These are phyloP conservation scores for Dasysyrphus albostriatus DNA, from an alignment of 2,888 invertebrate genomes.

Conservation along the genomic window DNA sequence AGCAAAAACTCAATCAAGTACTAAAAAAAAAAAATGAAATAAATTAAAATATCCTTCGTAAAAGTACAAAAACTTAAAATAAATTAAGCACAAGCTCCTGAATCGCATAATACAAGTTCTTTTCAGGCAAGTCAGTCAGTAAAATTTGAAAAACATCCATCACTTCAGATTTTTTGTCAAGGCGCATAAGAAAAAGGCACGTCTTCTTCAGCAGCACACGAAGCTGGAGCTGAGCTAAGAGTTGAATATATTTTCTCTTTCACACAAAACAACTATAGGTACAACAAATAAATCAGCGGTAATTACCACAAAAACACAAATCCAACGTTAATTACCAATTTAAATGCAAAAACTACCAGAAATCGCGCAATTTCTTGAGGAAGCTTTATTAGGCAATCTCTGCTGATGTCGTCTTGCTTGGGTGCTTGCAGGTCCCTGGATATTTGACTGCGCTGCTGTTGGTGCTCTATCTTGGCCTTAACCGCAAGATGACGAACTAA, in stretches of 20 bases:
- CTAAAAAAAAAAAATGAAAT: no score
- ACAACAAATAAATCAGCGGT: constrained; percentile 66
- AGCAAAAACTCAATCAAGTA: no score
- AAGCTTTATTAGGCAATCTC: constrained; percentile 69
- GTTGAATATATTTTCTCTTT: constrained; percentile 26
- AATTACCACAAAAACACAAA: constrained; percentile 72
- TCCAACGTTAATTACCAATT: constrained; percentile 73
- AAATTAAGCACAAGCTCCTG: background rate
- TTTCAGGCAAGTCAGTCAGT: constrained; percentile 14
- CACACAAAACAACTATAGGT: background rate
- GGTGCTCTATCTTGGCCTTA: constrained; percentile 3
- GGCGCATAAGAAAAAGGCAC: background rate
- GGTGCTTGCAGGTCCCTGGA: background rate
- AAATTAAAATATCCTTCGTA: background rate
- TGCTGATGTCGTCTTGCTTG: constrained; percentile 4
- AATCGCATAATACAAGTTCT: constrained; percentile 20
- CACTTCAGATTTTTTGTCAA: constrained; percentile 48
- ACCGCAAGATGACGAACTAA: constrained; percentile 44
- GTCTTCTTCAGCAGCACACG: background rate
- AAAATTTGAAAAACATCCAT: constrained; percentile 51
- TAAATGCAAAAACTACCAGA: constrained; percentile 72
- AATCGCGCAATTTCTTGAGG: constrained; percentile 57
- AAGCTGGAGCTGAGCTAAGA: background rate
- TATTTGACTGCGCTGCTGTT: background rate
- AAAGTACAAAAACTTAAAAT: background rate